These are phyloP conservation scores for Ellobius talpinus DNA, from an alignment of 2,113 vertebrate species.

Conservation along the genomic window DNA sequence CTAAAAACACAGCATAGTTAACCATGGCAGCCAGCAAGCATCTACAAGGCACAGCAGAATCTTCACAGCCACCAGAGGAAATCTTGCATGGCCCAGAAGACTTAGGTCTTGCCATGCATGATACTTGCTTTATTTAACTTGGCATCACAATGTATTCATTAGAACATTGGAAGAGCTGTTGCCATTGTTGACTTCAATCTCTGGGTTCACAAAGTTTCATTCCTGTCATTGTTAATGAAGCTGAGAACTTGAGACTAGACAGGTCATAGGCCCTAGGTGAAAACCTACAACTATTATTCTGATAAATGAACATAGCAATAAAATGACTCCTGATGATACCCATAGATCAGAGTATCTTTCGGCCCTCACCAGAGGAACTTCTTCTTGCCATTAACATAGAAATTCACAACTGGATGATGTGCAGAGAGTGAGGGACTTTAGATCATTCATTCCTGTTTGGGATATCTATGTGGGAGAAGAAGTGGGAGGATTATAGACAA, in stretches of 20 bases:
- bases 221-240: not conserved
- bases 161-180: not conserved
- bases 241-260: not conserved
- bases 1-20: not conserved
- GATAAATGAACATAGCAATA: not conserved
- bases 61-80: not conserved
- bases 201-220: conserved; percentile 9
- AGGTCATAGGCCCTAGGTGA: not conserved
- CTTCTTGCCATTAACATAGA: not conserved
- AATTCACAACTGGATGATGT: not conserved
- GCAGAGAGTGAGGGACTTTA: not conserved
- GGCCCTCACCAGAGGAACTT: not conserved
- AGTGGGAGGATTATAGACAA: not conserved
- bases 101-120: not conserved
- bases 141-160: not conserved
- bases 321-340: not conserved
- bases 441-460: not conserved
- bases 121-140: not conserved
- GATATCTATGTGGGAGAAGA: not conserved
- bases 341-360: not conserved
- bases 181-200: not conserved
- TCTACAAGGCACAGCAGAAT: not conserved
- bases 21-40: not conserved
- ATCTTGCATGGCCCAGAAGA: not conserved
- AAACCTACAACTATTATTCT: not conserved